Evolutionary conservation across 1,140 invertebrate genomes (phyloP).

Genomic region (Monomorium pharaonis): DNA sequence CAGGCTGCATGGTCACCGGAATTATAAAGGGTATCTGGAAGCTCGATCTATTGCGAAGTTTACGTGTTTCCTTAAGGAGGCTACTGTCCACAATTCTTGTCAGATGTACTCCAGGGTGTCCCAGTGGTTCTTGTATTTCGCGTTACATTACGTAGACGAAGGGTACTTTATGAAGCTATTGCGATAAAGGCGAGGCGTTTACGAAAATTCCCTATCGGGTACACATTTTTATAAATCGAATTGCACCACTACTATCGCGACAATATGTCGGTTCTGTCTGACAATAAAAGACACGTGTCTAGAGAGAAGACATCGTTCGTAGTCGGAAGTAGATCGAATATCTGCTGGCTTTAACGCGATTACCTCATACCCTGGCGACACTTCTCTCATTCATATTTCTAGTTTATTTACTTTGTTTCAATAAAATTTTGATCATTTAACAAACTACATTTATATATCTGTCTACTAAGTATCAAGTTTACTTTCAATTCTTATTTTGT

Average conservation of each 20-base stretch:
- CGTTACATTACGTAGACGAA: neutral
- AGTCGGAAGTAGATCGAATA: constrained; percentile 14
- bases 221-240: constrained; percentile 43
- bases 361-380: neutral
- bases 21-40: constrained; percentile 75
- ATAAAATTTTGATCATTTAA: constrained; percentile 7
- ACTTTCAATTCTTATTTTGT: neutral
- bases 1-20: constrained; percentile 74
- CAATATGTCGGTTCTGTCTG: constrained; percentile 48
- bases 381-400: neutral
- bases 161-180: neutral
- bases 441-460: neutral
- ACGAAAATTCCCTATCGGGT: neutral
- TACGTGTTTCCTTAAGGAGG: constrained; percentile 69
- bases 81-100: constrained; percentile 48
- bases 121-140: neutral
- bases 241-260: neutral
- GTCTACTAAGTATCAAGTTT: neutral
- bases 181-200: neutral
- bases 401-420: neutral
- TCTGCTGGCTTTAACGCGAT: constrained; percentile 22
- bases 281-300: constrained; percentile 70
- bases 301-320: constrained; percentile 35
- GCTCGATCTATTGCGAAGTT: constrained; percentile 73
- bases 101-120: constrained; percentile 53